A percentile compares a stretch with the other conserved stretches of the same genome.
These are phyloP conservation scores for Lepeophtheirus salmonis DNA, from an alignment of 1,140 invertebrate genomes.

Conservation along the genomic window DNA sequence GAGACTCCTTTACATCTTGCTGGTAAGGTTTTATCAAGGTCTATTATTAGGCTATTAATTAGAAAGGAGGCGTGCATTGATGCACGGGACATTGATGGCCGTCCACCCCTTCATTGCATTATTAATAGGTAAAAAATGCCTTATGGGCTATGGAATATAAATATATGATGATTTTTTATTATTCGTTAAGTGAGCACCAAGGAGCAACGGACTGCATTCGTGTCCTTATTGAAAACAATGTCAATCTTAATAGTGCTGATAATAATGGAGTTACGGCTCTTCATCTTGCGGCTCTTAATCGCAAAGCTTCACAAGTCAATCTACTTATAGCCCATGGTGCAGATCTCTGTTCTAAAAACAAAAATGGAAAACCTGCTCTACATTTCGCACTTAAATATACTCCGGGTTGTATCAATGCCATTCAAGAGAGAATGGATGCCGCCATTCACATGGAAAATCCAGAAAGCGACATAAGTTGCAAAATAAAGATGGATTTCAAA, in stretches of 20 bases:
- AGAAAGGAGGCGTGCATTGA: constrained; percentile 3
- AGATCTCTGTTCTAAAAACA: constrained; percentile 58
- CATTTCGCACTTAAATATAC: constrained; percentile 41
- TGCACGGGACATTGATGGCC: not conserved
- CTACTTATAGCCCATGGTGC: constrained; percentile 59
- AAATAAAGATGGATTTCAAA: constrained; percentile 9
- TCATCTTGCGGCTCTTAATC: constrained; percentile 63
- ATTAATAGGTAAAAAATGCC: constrained; percentile 8
- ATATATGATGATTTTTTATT: too few relatives aligned
- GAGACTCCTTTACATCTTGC: constrained; percentile 7
- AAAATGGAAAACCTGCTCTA: constrained; percentile 56
- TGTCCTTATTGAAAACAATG: constrained; percentile 1
- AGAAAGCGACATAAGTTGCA: not conserved
- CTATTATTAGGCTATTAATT: not conserved
- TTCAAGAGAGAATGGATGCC: not conserved
- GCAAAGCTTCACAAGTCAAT: constrained; percentile 55
- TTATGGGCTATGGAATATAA: too few relatives aligned
- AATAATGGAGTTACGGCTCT: constrained; percentile 54
- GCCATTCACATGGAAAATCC: constrained; percentile 2
- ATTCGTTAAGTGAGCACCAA: not conserved
- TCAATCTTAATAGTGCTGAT: constrained; percentile 6
- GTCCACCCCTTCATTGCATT: constrained; percentile 5
- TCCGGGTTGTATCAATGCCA: constrained; percentile 2
- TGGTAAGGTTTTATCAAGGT: not conserved
- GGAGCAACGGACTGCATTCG: constrained; percentile 2